Evolutionary conservation across 2,888 invertebrate species (phyloP).

Genomic region (Argyresthia goedartella): DNA sequence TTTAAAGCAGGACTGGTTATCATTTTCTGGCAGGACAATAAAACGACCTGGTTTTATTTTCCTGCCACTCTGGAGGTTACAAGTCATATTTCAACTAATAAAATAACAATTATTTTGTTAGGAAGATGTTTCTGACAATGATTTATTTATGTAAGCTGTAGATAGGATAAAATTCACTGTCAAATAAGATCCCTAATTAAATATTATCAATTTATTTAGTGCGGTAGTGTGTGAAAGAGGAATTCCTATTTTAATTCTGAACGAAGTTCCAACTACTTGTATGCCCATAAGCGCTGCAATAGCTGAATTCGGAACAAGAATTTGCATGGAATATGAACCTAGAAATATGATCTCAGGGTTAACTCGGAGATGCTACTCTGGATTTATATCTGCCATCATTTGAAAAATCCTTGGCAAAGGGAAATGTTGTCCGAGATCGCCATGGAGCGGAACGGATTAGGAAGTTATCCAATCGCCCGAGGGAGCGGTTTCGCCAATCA

Average conservation of each 20-base stretch:
- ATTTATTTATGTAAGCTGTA: background rate
- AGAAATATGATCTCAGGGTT: conserved; percentile 22
- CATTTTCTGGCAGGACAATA: too few species aligned
- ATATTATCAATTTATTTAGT: background rate
- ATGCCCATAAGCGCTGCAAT: conserved; percentile 16
- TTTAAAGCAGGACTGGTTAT: conserved; percentile 6
- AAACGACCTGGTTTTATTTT: too few species aligned
- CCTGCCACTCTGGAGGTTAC: too few species aligned
- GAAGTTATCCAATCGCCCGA: background rate
- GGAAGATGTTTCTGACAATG: too few species aligned
- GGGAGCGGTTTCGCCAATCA: background rate
- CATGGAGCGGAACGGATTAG: background rate
- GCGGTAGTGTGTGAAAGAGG: background rate
- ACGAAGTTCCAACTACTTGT: background rate
- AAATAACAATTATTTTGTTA: too few species aligned
- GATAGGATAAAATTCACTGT: background rate
- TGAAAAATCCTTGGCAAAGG: background rate
- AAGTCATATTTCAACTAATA: too few species aligned
- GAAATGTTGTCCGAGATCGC: background rate
- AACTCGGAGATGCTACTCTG: conserved; percentile 6
- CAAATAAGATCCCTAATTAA: background rate
- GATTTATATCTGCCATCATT: background rate
- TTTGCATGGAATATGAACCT: conserved; percentile 26
- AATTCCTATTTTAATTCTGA: too few species aligned
- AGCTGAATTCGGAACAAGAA: conserved; percentile 12